Base-by-base conservation (phyloP, 64 coral and sea anemone species). In the Trachythela sp. region DNA sequence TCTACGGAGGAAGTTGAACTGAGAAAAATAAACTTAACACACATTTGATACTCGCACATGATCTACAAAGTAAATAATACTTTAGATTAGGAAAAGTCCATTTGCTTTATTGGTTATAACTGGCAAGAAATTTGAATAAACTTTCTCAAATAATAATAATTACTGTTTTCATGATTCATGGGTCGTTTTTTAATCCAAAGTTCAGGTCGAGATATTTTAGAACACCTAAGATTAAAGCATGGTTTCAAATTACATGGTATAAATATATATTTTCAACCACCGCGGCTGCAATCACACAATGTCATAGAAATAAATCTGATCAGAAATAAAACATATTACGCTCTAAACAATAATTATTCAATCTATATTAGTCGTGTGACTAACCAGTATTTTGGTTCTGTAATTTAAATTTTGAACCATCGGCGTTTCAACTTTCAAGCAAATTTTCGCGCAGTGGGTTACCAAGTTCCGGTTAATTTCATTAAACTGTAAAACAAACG, bases 381-480 rank as follows among this genome's bases (percentile, higher is more conserved):
- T 35, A 80, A 37, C 26, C 33, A 35, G 4, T 35, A 22, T 80
- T 36, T 13, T 80, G 2, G 13, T 39, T 80, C 30, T 36, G 31
- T 80, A 80, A 15, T 36, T 80, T 39, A 15, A 15, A 2, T 80
- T 30, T 80, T 34, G 59, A 68, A 7, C 59, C 20, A 68, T 68
- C 20, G 20, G 33, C 30, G 20, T 37, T 80, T 80, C 15, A 37
- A 39, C 8, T 29, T n/a, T n/a, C n/a, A n/a, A n/a, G n/a, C n/a
- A n/a, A 35, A 80, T 80, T 80, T 80, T 39, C 20, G 20, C 75
- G 20, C 75, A 39, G 75, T 39, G 37, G 75, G 75, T 34, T 8
- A 80, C 75, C 75, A 39, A 80, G 75, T 80, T 80, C 75, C 75
- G 75, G 75, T 80, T 80, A 80, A 80, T 80, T 80, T 80, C 75